phyloP scores from a whole-genome alignment of 2,797 vertebrate genomes.

The Rhabdomys pumilio region DNA sequence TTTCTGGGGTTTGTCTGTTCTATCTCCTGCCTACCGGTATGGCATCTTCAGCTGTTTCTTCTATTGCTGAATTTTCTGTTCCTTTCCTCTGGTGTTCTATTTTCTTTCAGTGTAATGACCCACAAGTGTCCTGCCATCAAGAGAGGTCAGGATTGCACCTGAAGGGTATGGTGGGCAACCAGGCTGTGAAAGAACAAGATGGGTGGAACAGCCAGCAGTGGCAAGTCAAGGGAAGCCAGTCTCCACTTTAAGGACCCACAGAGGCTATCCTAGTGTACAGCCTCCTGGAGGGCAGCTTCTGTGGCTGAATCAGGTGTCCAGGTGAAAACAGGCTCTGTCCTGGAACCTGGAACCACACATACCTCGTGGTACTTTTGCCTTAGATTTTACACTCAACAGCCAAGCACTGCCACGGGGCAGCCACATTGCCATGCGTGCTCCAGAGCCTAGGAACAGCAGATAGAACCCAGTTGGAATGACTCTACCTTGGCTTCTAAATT shows the following conservation, averaged over 20 bases:
- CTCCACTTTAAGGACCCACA: not conserved
- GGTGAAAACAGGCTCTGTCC: not conserved
- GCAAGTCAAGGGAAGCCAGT: not conserved
- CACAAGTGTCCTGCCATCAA: constrained; percentile 72
- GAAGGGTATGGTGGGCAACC: not conserved
- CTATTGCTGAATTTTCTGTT: constrained; percentile 75
- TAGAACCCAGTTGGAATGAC: not conserved
- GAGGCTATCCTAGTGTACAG: not conserved
- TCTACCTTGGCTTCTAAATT: not conserved
- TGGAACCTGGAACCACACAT: not conserved
- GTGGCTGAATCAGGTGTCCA: constrained; percentile 51
- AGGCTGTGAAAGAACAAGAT: not conserved
- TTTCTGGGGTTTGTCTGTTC: constrained; percentile 80
- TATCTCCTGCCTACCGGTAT: constrained; percentile 69
- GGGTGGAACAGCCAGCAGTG: accelerated
- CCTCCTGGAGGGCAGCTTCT: not conserved
- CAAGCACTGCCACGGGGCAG: constrained; percentile 69
- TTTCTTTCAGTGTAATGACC: constrained; percentile 67
- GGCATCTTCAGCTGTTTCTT: constrained; percentile 81
- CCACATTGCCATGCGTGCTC: not conserved
- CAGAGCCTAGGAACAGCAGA: constrained; percentile 2
- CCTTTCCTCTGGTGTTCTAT: constrained; percentile 57
- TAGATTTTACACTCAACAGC: constrained; percentile 69
- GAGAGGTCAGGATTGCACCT: constrained; percentile 70
- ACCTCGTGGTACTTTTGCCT: constrained; percentile 74